A percentile compares a stretch with the other conserved stretches of the same genome.
phyloP scores from a whole-genome alignment of 1,140 invertebrate genomes.

The Heliconius eleuchia region DNA sequence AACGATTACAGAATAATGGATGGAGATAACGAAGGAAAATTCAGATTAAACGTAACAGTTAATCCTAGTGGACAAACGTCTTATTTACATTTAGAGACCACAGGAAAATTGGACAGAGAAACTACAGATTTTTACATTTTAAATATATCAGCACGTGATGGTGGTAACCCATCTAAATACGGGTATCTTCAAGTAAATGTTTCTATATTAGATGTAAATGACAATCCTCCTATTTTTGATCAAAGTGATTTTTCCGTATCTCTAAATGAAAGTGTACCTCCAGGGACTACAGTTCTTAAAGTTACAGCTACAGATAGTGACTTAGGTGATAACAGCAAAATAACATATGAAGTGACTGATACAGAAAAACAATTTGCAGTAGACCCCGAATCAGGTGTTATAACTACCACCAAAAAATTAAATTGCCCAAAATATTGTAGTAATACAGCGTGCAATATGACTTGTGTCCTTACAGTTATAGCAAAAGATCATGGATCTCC shows the following conservation, averaged over 20 bases:
- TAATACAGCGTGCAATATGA: slow-evolving; percentile 88
- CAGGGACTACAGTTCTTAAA: slow-evolving; percentile 92
- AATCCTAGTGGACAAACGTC: slow-evolving; percentile 94
- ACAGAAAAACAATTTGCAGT: slow-evolving; percentile 93
- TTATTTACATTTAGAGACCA: slow-evolving; percentile 95
- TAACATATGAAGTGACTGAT: slow-evolving; percentile 94
- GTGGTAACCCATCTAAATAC: slow-evolving; percentile 88
- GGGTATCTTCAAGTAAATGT: slow-evolving; percentile 95
- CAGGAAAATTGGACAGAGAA: slow-evolving; percentile 94
- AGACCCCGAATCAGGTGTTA: slow-evolving; percentile 93
- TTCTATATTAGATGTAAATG: slow-evolving; percentile 95
- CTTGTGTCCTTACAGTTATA: slow-evolving; percentile 96
- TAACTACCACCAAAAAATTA: slow-evolving; percentile 89
- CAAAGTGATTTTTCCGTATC: slow-evolving; percentile 96
- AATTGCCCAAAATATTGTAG: slow-evolving; percentile 87
- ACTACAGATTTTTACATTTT: slow-evolving; percentile 90
- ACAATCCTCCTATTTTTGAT: slow-evolving; percentile 96
- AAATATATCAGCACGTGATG: slow-evolving; percentile 94
- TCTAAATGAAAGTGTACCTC: slow-evolving; percentile 94
- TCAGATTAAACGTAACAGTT: slow-evolving; percentile 91
- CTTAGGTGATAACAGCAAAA: slow-evolving; percentile 94
- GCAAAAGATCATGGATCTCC: slow-evolving; percentile 95
- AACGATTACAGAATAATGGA: slow-evolving; percentile 94
- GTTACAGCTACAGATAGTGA: slow-evolving; percentile 97
- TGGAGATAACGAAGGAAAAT: slow-evolving; percentile 93